Percentiles rank a stretch among this genome's conserved stretches.
These are phyloP conservation scores for Tinea pellionella DNA, from an alignment of 2,888 invertebrate species.

Conservation along the genomic window DNA sequence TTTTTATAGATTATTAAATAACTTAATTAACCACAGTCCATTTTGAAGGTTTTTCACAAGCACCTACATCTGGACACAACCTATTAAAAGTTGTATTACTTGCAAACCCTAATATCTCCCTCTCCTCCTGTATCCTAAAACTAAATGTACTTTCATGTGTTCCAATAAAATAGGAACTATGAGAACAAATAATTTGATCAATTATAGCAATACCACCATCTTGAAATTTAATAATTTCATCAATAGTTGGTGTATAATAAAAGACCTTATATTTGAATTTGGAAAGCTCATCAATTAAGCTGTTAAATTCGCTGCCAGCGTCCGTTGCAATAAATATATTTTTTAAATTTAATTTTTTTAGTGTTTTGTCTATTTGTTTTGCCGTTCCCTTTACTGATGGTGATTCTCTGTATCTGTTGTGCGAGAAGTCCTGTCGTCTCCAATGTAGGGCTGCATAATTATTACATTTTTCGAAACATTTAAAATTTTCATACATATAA, in stretches of 20 bases:
- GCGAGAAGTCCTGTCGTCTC: slow-evolving; percentile 88
- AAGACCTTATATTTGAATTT: slow-evolving; percentile 34
- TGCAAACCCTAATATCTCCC: slow-evolving; percentile 92
- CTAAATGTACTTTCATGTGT: slow-evolving; percentile 96
- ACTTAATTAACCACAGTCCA: slow-evolving; percentile 78
- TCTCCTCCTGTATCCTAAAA: slow-evolving; percentile 95
- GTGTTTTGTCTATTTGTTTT: slow-evolving; percentile 73
- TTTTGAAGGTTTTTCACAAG: slow-evolving; percentile 79
- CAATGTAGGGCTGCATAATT: slow-evolving; percentile 89
- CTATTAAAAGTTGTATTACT: slow-evolving; percentile 87
- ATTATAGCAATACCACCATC: slow-evolving; percentile 93
- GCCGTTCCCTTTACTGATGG: slow-evolving; percentile 84
- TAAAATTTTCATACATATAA: slow-evolving; percentile 55
- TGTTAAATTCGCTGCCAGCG: slow-evolving; percentile 69
- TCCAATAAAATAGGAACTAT: slow-evolving; percentile 88
- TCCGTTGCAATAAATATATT: slow-evolving; percentile 89
- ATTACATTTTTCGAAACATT: slow-evolving; percentile 56
- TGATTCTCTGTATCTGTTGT: slow-evolving; percentile 76
- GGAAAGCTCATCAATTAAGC: slow-evolving; percentile 52
- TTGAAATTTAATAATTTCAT: slow-evolving; percentile 64
- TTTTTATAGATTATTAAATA: neutral
- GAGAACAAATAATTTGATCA: slow-evolving; percentile 95
- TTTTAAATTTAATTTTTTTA: slow-evolving; percentile 58
- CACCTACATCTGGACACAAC: slow-evolving; percentile 73
- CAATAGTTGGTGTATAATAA: slow-evolving; percentile 46